These are phyloP conservation scores for Empidonax traillii DNA, from an alignment of 2,113 vertebrate species.

Conservation along the genomic window DNA sequence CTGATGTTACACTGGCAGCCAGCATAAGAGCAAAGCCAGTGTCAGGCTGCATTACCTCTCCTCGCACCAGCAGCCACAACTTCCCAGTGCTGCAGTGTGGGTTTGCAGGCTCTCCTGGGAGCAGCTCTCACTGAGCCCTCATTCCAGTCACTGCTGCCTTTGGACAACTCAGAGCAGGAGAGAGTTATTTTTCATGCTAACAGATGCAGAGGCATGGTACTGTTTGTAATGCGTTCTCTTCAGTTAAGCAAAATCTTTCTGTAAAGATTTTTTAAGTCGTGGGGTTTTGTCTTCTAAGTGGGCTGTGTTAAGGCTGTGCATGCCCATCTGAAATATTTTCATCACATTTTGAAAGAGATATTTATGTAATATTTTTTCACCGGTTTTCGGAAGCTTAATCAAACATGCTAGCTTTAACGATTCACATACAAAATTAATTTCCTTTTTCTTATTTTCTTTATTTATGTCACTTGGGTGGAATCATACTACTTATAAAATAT, in stretches of 20 bases:
- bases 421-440: not conserved
- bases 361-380: not conserved
- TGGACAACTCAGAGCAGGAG: not conserved
- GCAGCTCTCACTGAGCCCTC: not conserved
- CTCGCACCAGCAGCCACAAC: not conserved
- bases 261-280: not conserved
- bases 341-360: not conserved
- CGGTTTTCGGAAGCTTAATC: not conserved
- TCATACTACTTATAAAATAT: not conserved
- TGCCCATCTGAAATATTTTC: not conserved
- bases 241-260: not conserved
- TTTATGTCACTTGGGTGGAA: not conserved
- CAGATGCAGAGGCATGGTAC: not conserved
- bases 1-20: not conserved
- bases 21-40: not conserved
- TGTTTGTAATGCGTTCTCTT: rapidly evolving
- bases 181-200: not conserved
- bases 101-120: not conserved
- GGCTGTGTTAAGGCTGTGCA: not conserved
- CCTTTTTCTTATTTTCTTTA: not conserved
- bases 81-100: not conserved
- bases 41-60: not conserved
- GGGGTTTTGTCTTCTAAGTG: not conserved
- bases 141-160: not conserved
- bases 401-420: not conserved